These are phyloP conservation scores for Polypterus senegalus DNA, from an alignment of 2,113 vertebrate species.

Conservation along the genomic window DNA sequence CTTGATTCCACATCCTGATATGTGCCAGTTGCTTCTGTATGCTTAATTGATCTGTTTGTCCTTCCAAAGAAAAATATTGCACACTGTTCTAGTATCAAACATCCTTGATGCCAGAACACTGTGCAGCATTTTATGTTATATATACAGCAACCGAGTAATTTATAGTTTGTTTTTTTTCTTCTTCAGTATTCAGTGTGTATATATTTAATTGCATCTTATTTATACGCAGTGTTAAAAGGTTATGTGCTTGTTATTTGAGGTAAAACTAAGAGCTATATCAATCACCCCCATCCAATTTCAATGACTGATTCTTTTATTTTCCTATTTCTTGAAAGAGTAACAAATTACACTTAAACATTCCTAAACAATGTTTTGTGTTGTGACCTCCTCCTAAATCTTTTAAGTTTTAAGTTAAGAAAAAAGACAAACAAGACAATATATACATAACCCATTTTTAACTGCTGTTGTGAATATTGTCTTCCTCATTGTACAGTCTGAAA, in stretches of 20 bases:
- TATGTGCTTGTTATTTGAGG: constrained; percentile 29
- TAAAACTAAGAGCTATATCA: constrained; percentile 15
- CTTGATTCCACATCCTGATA: constrained; percentile 40
- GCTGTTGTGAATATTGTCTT: too few relatives aligned
- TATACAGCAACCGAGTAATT: too few relatives aligned
- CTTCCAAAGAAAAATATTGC: constrained; percentile 40
- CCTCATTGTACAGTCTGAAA: too few relatives aligned
- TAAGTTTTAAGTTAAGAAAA: too few relatives aligned
- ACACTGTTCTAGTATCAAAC: too few relatives aligned
- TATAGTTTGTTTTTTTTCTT: constrained; percentile 5
- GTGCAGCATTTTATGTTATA: too few relatives aligned
- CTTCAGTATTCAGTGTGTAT: constrained; percentile 54
- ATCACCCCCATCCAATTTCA: too few relatives aligned
- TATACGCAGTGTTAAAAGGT: constrained; percentile 59
- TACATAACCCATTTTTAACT: too few relatives aligned
- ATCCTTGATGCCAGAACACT: too few relatives aligned
- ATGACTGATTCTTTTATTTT: too few relatives aligned
- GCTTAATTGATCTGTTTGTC: constrained; percentile 37
- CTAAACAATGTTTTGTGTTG: constrained; percentile 30
- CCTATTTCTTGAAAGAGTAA: constrained; percentile 9
- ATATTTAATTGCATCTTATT: constrained; percentile 61
- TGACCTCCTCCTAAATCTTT: too few relatives aligned
- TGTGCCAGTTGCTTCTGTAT: constrained; percentile 26
- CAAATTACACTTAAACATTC: constrained; percentile 41
- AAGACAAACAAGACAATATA: too few relatives aligned